Percentiles rank a stretch among this genome's conserved stretches.
Evolutionary conservation across 2,888 invertebrate genomes (phyloP).

Genomic region (Saturnia pavonia): DNA sequence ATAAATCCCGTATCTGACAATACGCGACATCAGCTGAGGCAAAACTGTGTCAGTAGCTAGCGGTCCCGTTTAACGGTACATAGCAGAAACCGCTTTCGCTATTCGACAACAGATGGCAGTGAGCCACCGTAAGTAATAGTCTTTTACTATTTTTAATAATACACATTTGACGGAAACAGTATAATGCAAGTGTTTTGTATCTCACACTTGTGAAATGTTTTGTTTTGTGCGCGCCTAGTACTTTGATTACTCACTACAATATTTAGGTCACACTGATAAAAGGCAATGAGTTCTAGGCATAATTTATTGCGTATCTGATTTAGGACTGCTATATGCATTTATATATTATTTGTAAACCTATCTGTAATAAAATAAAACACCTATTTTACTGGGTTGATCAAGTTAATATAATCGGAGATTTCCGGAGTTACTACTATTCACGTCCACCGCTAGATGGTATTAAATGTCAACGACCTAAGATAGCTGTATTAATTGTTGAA

Average conservation of each 20-base stretch:
- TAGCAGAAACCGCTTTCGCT: conserved; percentile 50
- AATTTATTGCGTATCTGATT: conserved; percentile 29
- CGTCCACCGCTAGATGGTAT: conserved; percentile 49
- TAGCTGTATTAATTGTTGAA: conserved; percentile 33
- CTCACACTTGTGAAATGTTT: conserved; percentile 25
- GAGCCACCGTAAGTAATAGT: conserved; percentile 20
- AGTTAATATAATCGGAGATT: background rate
- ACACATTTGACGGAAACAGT: conserved; percentile 8
- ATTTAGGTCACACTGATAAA: conserved; percentile 46
- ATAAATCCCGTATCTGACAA: conserved; percentile 14
- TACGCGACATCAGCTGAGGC: conserved; percentile 62
- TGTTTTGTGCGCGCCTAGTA: conserved; percentile 30
- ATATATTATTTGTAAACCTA: conserved; percentile 17
- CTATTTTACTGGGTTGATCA: background rate
- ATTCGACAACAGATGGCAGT: conserved; percentile 68
- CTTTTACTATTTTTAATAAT: conserved; percentile 5
- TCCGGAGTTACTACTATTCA: conserved; percentile 29
- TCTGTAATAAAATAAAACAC: background rate
- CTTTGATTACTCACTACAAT: conserved; percentile 35
- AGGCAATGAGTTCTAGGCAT: conserved; percentile 28
- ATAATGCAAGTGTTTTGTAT: conserved; percentile 18
- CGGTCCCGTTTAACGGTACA: conserved; percentile 64
- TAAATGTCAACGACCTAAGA: conserved; percentile 33
- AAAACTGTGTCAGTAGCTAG: conserved; percentile 75
- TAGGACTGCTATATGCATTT: conserved; percentile 25